These are phyloP conservation scores for Spodoptera littoralis DNA, from an alignment of 2,888 invertebrate genomes.

Conservation along the genomic window DNA sequence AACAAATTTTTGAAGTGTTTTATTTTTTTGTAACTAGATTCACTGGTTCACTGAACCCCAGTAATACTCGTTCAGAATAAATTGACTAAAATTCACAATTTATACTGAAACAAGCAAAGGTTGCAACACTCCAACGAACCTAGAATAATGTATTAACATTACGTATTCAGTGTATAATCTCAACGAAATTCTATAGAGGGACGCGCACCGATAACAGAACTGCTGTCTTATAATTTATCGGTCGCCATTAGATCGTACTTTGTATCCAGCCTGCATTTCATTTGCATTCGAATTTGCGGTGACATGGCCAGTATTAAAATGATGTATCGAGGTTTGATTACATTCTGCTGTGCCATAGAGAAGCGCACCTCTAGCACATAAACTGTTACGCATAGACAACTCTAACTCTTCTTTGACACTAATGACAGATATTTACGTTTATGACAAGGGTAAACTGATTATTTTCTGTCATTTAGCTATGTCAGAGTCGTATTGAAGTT, in stretches of 20 bases:
- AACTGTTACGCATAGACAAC: slow-evolving; percentile 44
- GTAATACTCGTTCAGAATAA: no score
- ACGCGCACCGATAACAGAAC: slow-evolving; percentile 82
- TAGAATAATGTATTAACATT: slow-evolving; percentile 77
- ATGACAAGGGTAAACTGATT: slow-evolving; percentile 57
- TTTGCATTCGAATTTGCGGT: slow-evolving; percentile 87
- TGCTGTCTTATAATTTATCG: slow-evolving; percentile 83
- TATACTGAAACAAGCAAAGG: no score
- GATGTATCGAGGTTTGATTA: slow-evolving; percentile 85
- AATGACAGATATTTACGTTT: slow-evolving; percentile 64
- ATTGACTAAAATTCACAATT: no score
- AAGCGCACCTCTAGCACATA: slow-evolving; percentile 47
- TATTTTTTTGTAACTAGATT: no score
- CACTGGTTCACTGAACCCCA: no score
- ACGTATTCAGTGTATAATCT: slow-evolving; percentile 83
- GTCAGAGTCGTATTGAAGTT: no score
- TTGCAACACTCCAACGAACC: slow-evolving; percentile 43
- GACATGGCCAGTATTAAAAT: slow-evolving; percentile 87
- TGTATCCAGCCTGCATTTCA: slow-evolving; percentile 78
- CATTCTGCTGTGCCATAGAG: slow-evolving; percentile 44
- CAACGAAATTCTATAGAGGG: slow-evolving; percentile 83
- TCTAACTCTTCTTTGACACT: slow-evolving; percentile 60
- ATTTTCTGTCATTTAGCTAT: slow-evolving; percentile 32
- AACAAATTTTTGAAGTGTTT: no score
- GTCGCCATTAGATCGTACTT: slow-evolving; percentile 80